phyloP scores from a whole-genome alignment of 1,140 invertebrate species.

The Hylyphantes graminicola region DNA sequence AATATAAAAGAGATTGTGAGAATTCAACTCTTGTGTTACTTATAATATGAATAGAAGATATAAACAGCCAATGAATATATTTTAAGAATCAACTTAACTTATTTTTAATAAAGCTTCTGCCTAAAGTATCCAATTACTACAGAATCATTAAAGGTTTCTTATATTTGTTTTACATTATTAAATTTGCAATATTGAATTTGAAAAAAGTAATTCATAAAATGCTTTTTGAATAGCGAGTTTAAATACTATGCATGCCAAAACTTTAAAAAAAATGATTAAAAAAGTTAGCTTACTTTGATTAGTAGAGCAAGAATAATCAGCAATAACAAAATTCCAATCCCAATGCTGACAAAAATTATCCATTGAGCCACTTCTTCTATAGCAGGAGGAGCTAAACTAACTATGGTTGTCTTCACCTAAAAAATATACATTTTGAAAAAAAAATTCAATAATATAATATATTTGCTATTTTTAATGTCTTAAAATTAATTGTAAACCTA shows the following conservation, averaged over 20 bases:
- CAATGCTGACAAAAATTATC: slow-evolving; percentile 57
- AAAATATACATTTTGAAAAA: slow-evolving; percentile 1
- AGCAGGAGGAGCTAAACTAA: slow-evolving; percentile 22
- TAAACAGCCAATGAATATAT: too few species aligned
- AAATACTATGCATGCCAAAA: background rate
- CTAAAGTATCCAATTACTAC: too few species aligned
- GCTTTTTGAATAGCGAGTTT: background rate
- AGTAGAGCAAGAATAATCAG: slow-evolving; percentile 42
- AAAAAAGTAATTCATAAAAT: background rate
- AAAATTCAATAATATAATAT: slow-evolving; percentile 1
- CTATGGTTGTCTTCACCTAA: slow-evolving; percentile 48
- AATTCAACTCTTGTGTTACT: too few species aligned
- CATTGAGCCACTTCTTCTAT: slow-evolving; percentile 49
- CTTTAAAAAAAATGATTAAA: background rate
- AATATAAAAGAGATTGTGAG: too few species aligned
- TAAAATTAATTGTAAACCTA: too few species aligned
- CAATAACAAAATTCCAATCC: slow-evolving; percentile 39
- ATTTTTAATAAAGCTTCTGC: too few species aligned
- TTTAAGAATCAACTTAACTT: too few species aligned
- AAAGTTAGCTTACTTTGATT: slow-evolving; percentile 39
- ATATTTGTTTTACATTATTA: too few species aligned
- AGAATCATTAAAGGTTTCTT: too few species aligned
- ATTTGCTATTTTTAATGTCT: background rate
- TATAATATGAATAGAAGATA: too few species aligned
- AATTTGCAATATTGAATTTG: too few species aligned